phyloP scores from a whole-genome alignment of 2,113 vertebrate genomes.

The Jacana jacana region DNA sequence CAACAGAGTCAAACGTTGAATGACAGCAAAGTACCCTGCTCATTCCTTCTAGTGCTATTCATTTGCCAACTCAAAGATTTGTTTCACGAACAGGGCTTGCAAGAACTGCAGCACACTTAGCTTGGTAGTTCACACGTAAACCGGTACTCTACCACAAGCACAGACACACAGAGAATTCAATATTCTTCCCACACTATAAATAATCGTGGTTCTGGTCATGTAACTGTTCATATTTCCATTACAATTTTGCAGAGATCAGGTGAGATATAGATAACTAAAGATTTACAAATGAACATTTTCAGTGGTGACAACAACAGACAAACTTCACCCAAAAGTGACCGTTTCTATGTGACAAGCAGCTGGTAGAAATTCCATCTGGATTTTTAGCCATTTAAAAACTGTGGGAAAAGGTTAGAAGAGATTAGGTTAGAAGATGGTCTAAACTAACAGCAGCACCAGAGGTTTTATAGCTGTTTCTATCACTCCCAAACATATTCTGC shows the following conservation, averaged over 20 bases:
- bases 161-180: neutral
- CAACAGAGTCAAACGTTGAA: neutral
- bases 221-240: neutral
- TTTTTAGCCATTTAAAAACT: neutral
- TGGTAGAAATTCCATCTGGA: neutral
- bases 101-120: neutral
- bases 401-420: neutral
- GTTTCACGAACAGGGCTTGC: neutral
- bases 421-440: neutral
- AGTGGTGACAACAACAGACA: neutral
- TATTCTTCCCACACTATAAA: neutral
- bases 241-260: neutral
- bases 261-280: neutral
- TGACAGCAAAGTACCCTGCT: neutral
- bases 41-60: neutral
- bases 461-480: neutral
- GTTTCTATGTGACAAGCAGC: neutral
- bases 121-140: neutral
- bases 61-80: neutral
- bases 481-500: neutral
- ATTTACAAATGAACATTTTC: neutral
- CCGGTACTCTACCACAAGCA: neutral
- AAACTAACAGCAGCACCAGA: neutral
- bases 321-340: neutral
- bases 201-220: neutral